Evolutionary conservation across 2,888 invertebrate genomes (phyloP).

Genomic region (Chymomyza procnemis): DNA sequence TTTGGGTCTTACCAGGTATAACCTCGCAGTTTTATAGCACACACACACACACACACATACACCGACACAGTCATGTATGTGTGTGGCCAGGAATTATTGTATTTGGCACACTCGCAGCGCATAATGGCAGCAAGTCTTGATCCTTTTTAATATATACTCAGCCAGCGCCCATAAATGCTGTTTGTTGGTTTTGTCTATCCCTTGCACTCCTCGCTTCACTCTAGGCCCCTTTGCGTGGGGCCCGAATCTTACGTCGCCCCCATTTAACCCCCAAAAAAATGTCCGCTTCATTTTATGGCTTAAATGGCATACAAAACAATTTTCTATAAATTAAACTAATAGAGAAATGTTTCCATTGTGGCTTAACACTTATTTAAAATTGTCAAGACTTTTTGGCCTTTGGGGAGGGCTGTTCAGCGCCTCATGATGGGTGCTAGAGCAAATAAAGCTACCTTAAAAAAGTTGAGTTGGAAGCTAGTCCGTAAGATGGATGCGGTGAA

Average conservation of each 20-base stretch:
- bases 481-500: too few relatives aligned
- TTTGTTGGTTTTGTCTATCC: neutral
- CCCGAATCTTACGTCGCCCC: neutral
- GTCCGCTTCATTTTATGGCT: neutral
- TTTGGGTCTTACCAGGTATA: slow-evolving; percentile 46
- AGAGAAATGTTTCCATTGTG: slow-evolving; percentile 20
- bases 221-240: neutral
- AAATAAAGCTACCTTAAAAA: too few relatives aligned
- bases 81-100: slow-evolving; percentile 24
- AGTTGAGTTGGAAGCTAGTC: too few relatives aligned
- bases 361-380: neutral
- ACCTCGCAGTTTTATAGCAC: slow-evolving; percentile 70
- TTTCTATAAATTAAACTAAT: slow-evolving; percentile 72
- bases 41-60: slow-evolving; percentile 29
- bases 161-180: slow-evolving; percentile 7
- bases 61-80: slow-evolving; percentile 6
- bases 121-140: slow-evolving; percentile 38
- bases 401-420: too few relatives aligned
- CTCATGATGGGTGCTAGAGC: neutral
- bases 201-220: neutral
- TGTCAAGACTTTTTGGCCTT: neutral
- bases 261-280: neutral
- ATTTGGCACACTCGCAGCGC: slow-evolving; percentile 8
- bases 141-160: slow-evolving; percentile 67
- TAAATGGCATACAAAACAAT: slow-evolving; percentile 62